These are phyloP conservation scores for Holothuria leucospilota DNA, from an alignment of 53 echinoderm and acorn worm species.

Conservation along the genomic window DNA sequence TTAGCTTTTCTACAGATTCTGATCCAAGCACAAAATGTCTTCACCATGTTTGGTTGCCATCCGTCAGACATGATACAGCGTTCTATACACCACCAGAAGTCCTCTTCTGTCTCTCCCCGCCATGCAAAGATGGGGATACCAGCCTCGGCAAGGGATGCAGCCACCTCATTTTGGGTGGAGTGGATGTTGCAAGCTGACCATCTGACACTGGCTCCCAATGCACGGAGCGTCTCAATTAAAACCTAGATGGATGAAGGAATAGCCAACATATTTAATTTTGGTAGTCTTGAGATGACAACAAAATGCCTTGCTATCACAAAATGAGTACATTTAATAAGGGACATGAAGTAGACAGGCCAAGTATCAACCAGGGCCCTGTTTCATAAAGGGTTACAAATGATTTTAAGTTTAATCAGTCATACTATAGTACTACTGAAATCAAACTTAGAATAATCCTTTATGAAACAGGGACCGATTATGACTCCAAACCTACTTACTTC, in stretches of 20 bases:
- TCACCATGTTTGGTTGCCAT: conserved; percentile 99
- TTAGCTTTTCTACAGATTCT: no score
- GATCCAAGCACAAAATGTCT: not conserved
- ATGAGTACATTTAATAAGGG: no score
- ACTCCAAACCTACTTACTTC: no score
- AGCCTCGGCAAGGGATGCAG: conserved; percentile 95
- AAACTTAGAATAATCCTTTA: no score
- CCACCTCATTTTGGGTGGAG: conserved; percentile 99
- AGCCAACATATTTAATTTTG: not conserved
- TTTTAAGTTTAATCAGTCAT: no score
- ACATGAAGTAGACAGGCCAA: no score
- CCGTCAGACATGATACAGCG: conserved; percentile 89
- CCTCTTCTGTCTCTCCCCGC: conserved; percentile 97
- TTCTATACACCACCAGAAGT: conserved; percentile 99
- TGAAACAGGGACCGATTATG: no score
- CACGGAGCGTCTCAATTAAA: conserved; percentile 88
- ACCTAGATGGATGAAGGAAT: conserved; percentile 56
- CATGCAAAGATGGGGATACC: conserved; percentile 91
- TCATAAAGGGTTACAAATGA: no score
- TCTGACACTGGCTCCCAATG: conserved; percentile 85
- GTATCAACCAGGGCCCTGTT: no score
- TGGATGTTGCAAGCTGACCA: conserved; percentile 98
- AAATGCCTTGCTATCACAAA: no score
- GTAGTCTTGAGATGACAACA: no score
- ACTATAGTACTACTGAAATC: no score